phyloP scores from a whole-genome alignment of 1,140 invertebrate genomes.

The Paraescarpia echinospica region DNA sequence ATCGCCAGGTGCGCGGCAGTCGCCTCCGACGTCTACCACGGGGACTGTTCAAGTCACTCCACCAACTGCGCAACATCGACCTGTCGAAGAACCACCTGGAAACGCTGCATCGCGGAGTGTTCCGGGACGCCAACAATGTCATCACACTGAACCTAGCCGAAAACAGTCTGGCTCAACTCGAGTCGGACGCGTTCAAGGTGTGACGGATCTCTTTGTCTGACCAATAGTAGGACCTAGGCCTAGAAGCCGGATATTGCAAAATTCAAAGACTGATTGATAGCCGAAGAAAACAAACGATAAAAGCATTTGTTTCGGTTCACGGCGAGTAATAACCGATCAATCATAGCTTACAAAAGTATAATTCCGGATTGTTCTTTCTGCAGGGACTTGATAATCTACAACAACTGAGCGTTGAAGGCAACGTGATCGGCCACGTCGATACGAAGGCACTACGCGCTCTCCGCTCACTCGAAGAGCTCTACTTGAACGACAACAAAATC shows the following conservation, averaged over 20 bases:
- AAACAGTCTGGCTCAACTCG: slow-evolving; percentile 14
- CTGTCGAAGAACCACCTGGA: slow-evolving; percentile 24
- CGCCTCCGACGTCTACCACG: background rate
- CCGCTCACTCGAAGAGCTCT: slow-evolving; percentile 17
- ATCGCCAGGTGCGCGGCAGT: background rate
- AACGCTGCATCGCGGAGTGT: slow-evolving; percentile 13
- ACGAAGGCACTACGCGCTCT: slow-evolving; percentile 21
- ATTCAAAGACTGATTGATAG: background rate
- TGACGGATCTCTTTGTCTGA: no score
- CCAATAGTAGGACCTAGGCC: no score
- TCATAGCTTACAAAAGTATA: background rate
- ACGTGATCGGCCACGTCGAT: slow-evolving; percentile 22
- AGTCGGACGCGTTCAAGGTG: background rate
- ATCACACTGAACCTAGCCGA: slow-evolving; percentile 13
- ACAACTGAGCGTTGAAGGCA: slow-evolving; percentile 9
- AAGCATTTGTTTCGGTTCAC: background rate
- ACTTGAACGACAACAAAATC: slow-evolving; percentile 25
- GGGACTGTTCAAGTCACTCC: slow-evolving; percentile 22
- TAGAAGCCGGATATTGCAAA: background rate
- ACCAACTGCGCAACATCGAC: slow-evolving; percentile 11
- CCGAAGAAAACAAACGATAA: background rate
- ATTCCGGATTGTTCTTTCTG: background rate
- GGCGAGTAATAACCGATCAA: background rate
- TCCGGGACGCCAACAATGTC: slow-evolving; percentile 21
- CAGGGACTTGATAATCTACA: slow-evolving; percentile 15